phyloP scores from a whole-genome alignment of 2,113 vertebrate genomes.

The Nestor notabilis region DNA sequence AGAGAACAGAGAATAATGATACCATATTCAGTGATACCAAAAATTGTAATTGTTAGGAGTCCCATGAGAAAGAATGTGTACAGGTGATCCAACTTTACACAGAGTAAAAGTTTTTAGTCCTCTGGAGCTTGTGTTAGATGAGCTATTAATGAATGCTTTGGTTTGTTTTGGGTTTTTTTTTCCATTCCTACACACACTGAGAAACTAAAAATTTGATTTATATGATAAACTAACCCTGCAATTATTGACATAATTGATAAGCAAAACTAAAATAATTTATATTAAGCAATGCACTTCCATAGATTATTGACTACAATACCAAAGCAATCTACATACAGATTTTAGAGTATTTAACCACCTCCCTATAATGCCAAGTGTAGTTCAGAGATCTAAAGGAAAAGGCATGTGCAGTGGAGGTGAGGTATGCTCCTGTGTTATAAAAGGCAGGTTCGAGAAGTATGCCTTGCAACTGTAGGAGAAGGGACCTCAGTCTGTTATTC shows the following conservation, averaged over 20 bases:
- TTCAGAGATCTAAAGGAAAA: neutral
- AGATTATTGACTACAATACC: neutral
- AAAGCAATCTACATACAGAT: neutral
- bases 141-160: neutral
- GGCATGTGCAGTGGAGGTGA: neutral
- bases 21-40: neutral
- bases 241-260: neutral
- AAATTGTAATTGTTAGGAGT: neutral
- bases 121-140: neutral
- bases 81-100: neutral
- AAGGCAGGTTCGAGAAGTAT: neutral
- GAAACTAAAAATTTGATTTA: neutral
- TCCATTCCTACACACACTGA: neutral
- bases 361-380: neutral
- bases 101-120: neutral
- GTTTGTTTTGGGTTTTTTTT: neutral
- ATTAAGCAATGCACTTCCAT: neutral
- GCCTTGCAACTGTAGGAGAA: neutral
- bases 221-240: neutral
- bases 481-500: neutral
- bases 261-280: neutral
- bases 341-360: neutral
- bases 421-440: neutral
- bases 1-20: neutral
- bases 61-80: neutral